Evolutionary conservation across 2,888 invertebrate species (phyloP), one percentile per base, ranked within the genome.

Genomic region (Tachina fera): DNA sequence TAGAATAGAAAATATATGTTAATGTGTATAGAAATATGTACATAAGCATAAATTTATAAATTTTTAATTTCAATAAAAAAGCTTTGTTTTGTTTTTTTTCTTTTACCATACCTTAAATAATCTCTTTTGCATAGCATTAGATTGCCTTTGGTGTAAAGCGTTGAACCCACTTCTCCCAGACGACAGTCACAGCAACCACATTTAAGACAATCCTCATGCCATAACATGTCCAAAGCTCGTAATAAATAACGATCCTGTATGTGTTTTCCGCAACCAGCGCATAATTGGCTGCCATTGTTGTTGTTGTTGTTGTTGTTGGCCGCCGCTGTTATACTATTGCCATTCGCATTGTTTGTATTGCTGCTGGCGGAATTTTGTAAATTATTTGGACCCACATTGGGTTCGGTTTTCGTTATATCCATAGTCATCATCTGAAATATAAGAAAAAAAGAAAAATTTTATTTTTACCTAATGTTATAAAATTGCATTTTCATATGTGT

Each of bases 161-260:
- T 98, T 87, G 97, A 97, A 31, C 99, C 99, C 68, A 98, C 98
- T 93, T 99, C 98, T 22, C 98, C 99, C 82, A 99, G 95, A 76
- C 98, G 95, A 92, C 98, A 98, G 93, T 98, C 98, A 93, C 99
- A 99, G 94, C 98, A 98, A 89, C 98, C 97, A 92, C 98, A 98
- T 93, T 98, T 99, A 86, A 99, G 95, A 93, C 99, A 99, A 94
- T 99, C 98, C 93, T 99, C 99, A 93, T 99, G 99, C 98, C 99
- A 99, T 91, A 96, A 96, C 93, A 97, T 95, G 93, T 98, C 98
- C 91, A 98, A 93, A 3, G 98, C 98, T 93, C 97, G 97, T 90
- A 98, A 95, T 88, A 98, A 94, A 92, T 95, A 98, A 89, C 97
- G 95, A 92, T 98, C 98, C 51, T 97, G 97, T 91, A 99, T 99